Conservation (phyloP, 92 coral and sea anemone species). For the Desmophyllum pertusum region DNA sequence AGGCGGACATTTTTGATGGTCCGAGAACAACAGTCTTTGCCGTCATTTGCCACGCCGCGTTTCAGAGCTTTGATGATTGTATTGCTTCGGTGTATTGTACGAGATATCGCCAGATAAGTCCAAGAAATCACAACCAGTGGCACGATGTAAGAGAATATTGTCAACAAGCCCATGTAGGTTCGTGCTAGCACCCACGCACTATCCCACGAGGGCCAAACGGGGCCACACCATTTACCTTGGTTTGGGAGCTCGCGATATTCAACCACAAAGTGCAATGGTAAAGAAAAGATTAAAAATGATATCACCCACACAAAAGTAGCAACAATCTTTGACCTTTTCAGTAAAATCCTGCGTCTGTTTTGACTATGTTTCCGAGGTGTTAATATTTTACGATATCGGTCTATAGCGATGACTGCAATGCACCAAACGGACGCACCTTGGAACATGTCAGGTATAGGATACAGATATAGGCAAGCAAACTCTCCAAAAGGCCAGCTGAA, state of each 20-base stretch:
- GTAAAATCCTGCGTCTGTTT: not conserved
- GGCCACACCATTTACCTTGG: constrained; percentile 11
- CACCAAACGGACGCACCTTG: constrained; percentile 56
- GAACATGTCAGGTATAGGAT: constrained; percentile 46
- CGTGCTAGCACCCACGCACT: not conserved
- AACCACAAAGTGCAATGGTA: constrained; percentile 25
- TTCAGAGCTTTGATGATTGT: constrained; percentile 9
- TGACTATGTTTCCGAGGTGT: not conserved
- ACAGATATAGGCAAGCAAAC: constrained; percentile 45
- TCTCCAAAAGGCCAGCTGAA: constrained; percentile 40
- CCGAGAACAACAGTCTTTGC: not conserved
- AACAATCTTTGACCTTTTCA: constrained; percentile 3
- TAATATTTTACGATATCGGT: constrained; percentile 12
- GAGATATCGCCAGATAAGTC: constrained; percentile 33
- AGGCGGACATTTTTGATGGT: constrained; percentile 22
- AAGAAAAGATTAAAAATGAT: constrained; percentile 22
- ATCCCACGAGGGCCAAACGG: not conserved
- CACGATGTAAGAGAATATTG: constrained; percentile 18
- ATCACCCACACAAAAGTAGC: constrained; percentile 19
- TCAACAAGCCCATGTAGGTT: not conserved
- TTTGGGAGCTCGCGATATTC: constrained; percentile 24
- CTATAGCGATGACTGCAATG: constrained; percentile 24
- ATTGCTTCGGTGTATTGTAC: constrained; percentile 13
- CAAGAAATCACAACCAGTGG: constrained; percentile 19
- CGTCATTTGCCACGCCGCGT: not conserved